Conservation (phyloP, 2,113 vertebrate species). For the Oriolus oriolus region DNA sequence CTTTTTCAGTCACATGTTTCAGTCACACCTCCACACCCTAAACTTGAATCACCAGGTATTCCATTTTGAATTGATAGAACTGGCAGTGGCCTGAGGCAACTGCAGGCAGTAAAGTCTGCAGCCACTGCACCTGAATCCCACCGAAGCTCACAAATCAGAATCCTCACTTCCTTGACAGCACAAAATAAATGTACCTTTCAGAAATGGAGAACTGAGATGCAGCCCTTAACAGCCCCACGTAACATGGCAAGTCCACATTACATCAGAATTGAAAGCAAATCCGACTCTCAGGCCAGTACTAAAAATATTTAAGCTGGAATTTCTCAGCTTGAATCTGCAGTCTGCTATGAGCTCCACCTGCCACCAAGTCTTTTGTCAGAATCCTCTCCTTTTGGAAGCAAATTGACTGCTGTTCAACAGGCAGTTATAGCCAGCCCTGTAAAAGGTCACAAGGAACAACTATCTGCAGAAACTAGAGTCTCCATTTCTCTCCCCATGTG, state of each 20-base stretch:
- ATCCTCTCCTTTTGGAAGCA: background rate
- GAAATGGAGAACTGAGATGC: background rate
- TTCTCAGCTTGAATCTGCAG: background rate
- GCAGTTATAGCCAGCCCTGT: background rate
- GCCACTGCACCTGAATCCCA: background rate
- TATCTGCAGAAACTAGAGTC: background rate
- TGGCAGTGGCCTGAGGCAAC: background rate
- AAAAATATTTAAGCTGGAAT: slow-evolving; percentile 31
- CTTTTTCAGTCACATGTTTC: background rate
- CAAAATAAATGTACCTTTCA: background rate
- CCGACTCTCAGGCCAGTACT: background rate
- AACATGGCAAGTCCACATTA: background rate
- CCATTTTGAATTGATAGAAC: background rate
- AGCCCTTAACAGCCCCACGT: background rate
- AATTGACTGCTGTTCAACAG: background rate
- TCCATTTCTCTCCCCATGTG: background rate
- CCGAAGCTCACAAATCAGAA: background rate
- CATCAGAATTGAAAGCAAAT: slow-evolving; percentile 1
- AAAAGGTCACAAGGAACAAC: background rate
- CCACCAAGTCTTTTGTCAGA: background rate
- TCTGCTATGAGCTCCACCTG: background rate
- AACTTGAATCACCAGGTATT: background rate
- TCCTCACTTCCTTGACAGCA: background rate
- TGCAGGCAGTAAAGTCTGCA: background rate
- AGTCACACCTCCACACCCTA: background rate